Evolutionary conservation across 2,113 vertebrate species (phyloP).

Genomic region (Ia io): DNA sequence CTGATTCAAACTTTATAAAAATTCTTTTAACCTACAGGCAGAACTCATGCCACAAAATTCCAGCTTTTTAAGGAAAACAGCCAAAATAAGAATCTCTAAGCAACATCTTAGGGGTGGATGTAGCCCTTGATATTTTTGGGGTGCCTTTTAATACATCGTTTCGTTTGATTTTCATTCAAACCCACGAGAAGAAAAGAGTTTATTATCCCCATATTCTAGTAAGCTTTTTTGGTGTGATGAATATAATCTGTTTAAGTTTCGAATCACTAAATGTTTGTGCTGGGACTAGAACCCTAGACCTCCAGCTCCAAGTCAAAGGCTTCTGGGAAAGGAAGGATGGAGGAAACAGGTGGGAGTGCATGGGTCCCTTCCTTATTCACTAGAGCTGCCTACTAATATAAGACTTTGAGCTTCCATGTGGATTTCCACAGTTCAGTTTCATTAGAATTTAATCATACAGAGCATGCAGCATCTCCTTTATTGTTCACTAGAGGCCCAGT

Average conservation of each 20-base stretch:
- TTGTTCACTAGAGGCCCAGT: neutral
- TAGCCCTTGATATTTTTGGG: neutral
- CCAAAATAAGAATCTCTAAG: neutral
- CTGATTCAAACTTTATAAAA: constrained; percentile 65
- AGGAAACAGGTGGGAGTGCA: too few species aligned
- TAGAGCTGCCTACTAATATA: neutral
- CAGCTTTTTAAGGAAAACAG: constrained; percentile 44
- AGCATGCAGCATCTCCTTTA: neutral
- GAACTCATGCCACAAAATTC: constrained; percentile 4
- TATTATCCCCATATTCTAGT: neutral
- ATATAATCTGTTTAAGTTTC: neutral
- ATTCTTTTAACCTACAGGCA: constrained; percentile 52
- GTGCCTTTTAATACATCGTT: neutral
- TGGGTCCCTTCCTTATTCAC: neutral
- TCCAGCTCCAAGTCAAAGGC: neutral
- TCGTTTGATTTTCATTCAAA: constrained; percentile 35
- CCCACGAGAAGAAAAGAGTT: neutral
- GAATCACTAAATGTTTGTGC: constrained; percentile 27
- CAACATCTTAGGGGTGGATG: neutral
- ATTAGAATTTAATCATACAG: neutral
- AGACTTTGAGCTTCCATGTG: neutral
- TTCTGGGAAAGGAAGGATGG: neutral
- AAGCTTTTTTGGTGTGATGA: neutral
- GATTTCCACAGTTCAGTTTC: neutral
- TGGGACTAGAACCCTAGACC: neutral